phyloP scores from a whole-genome alignment of 2,888 invertebrate species.

The Steinernema hermaphroditum region DNA sequence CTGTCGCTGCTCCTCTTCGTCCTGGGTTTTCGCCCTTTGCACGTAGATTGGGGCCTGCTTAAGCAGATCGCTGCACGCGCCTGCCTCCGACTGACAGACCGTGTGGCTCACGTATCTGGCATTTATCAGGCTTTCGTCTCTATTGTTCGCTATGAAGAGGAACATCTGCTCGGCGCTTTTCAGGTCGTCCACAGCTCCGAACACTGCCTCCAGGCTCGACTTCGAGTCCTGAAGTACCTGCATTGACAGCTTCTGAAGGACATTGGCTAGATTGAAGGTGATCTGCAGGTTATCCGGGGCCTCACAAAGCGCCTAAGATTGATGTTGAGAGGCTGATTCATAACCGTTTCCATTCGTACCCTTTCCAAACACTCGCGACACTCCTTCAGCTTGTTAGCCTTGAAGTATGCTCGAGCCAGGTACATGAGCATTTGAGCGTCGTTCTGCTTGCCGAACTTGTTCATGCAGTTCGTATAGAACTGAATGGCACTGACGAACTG shows the following conservation, averaged over 20 bases:
- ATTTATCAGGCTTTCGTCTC: constrained; percentile 70
- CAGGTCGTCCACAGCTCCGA: constrained; percentile 90
- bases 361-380: constrained; percentile 80
- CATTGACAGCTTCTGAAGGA: constrained; percentile 86
- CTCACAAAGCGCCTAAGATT: constrained; percentile 78
- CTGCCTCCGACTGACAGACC: constrained; percentile 57
- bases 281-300: constrained; percentile 90
- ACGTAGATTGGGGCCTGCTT: constrained; percentile 93
- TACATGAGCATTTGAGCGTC: constrained; percentile 93
- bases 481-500: constrained; percentile 88
- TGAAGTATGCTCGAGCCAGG: constrained; percentile 87
- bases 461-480: constrained; percentile 98
- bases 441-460: constrained; percentile 91
- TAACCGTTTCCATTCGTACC: too few relatives aligned
- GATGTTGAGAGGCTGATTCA: too few relatives aligned
- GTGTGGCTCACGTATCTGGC: constrained; percentile 46
- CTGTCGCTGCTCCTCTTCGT: constrained; percentile 86
- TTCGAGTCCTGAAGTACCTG: constrained; percentile 83
- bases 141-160: constrained; percentile 77
- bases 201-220: constrained; percentile 75
- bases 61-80: constrained; percentile 90
- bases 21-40: constrained; percentile 84
- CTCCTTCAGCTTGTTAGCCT: constrained; percentile 84
- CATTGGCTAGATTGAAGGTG: constrained; percentile 89
- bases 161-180: constrained; percentile 84